Evolutionary conservation across 2,113 vertebrate genomes (phyloP), one percentile per base, ranked within the genome.

Genomic region (Nerophis lumbriciformis): DNA sequence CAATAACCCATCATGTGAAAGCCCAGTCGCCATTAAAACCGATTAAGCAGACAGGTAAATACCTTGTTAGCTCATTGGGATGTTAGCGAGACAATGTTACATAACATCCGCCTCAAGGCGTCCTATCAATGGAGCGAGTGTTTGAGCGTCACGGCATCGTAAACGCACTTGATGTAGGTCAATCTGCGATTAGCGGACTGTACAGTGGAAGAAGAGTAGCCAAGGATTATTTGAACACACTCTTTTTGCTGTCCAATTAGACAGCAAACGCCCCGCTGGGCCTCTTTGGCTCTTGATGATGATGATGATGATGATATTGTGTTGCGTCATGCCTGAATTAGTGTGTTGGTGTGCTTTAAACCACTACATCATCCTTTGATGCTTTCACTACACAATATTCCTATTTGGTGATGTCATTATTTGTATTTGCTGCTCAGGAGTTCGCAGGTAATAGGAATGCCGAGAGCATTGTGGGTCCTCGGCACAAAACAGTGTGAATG

Each of bases 291-390:
- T 49, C 76, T 60, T 69, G 69, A 69, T 67, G 73, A 62, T 69
- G 69, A 69, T 67, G 73, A 58, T 69, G 69, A 69, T 67, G 73
- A 76, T 78, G 81, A 72, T 72, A 81, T 61, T 54, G 53, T 65
- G 59, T 78, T 83, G 72, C 66, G 14, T 81, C 83, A 82, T 65
- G 16, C 65, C 53, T 1, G 45, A 77, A 72, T 82, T 76, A 74
- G 38, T 63, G 59, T 63, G 53, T 71, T 47, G 47, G 63, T 66
- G 14, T 51, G 16, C 36, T 37, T 1, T 5, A 16, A 38, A 56
- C 16, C 8, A 10, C 42, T 15, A 56, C 36, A 56, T 38, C 53
- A 39, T 39, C 8, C 8, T n/a, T 13, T n/a, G 37, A n/a, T 38
- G 53, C 14, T 35, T 14, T 36, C 6, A 53, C 42, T 4, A 45